A percentile compares a stretch with the other conserved stretches of the same genome.
Evolutionary conservation across 2,888 invertebrate genomes (phyloP).

Genomic region (Eurois occulta): DNA sequence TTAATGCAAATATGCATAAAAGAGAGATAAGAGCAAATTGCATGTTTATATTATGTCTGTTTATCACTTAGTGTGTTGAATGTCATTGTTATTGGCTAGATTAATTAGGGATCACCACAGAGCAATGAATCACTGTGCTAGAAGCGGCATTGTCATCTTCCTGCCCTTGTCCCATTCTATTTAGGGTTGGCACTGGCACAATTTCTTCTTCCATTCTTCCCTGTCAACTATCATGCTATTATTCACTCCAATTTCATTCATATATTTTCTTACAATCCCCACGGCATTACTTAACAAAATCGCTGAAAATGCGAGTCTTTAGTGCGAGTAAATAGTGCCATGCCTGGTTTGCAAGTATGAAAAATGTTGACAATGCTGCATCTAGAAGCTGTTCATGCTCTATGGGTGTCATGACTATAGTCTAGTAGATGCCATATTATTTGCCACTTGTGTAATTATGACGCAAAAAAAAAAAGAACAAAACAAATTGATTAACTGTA

Average conservation of each 20-base stretch:
- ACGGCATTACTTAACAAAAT: not conserved
- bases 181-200: not conserved
- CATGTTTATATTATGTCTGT: slow-evolving; percentile 20
- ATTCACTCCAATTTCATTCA: not conserved
- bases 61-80: slow-evolving; percentile 47
- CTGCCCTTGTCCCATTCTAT: not conserved
- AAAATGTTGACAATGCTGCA: not conserved
- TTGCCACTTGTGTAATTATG: not conserved
- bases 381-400: not conserved
- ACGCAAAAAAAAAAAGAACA: not conserved
- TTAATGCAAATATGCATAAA: slow-evolving; percentile 24
- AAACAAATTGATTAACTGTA: not conserved
- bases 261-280: not conserved
- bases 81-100: slow-evolving; percentile 47
- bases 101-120: slow-evolving; percentile 34
- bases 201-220: not conserved
- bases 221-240: not conserved
- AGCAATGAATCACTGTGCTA: not conserved
- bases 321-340: not conserved
- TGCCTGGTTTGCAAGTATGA: not conserved
- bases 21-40: slow-evolving; percentile 38
- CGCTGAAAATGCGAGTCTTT: not conserved
- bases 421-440: too few relatives aligned
- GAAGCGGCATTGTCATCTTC: not conserved
- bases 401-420: too few relatives aligned